A percentile compares a stretch with the other conserved stretches of the same genome.
Evolutionary conservation across 2,888 invertebrate genomes (phyloP).

Genomic region (Seira ritae): DNA sequence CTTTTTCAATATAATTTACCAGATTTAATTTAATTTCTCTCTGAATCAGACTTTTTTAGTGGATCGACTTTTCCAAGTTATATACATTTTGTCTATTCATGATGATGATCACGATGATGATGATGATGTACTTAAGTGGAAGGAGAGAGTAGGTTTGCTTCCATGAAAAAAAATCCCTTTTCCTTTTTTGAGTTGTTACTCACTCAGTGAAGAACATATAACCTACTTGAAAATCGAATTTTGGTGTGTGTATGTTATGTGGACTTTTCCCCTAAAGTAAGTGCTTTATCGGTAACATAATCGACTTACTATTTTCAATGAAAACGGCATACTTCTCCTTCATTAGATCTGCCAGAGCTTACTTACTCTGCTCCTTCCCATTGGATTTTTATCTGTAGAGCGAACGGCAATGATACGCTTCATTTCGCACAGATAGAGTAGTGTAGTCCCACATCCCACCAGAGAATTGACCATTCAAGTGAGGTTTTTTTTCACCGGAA

Average conservation of each 20-base stretch:
- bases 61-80: not conserved
- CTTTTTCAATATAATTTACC: slow-evolving; percentile 1
- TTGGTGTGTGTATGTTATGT: not conserved
- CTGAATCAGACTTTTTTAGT: no score
- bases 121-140: no score
- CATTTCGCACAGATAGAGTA: not conserved
- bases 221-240: slow-evolving; percentile 1
- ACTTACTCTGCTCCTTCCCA: no score
- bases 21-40: slow-evolving; percentile 19
- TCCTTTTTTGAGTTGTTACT: not conserved
- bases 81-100: no score
- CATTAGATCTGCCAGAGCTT: not conserved
- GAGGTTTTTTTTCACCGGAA: not conserved
- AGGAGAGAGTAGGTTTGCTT: no score
- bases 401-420: not conserved
- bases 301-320: not conserved
- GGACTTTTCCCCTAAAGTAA: not conserved
- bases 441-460: not conserved
- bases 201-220: not conserved
- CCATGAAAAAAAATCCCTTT: no score
- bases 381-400: not conserved
- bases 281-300: not conserved
- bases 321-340: not conserved
- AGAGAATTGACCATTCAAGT: slow-evolving; percentile 9
- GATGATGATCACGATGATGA: no score